These are phyloP conservation scores for Zaprionus tsacasi DNA, from an alignment of 1,140 invertebrate genomes.

Conservation along the genomic window DNA sequence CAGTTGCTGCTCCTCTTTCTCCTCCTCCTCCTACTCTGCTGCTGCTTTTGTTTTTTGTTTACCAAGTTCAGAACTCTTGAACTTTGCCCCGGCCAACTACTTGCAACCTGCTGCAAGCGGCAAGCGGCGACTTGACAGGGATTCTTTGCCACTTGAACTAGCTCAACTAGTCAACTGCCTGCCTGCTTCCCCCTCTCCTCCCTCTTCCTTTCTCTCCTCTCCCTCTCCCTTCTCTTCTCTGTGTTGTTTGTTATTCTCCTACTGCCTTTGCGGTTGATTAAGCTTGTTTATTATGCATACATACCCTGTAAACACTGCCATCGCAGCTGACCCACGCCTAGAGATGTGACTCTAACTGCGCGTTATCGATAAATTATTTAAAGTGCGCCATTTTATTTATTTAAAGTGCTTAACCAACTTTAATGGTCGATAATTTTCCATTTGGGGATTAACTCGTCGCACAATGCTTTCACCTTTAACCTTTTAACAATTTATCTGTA, in stretches of 20 bases:
- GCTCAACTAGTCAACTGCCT: conserved; percentile 28
- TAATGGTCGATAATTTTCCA: background rate
- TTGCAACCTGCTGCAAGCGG: conserved; percentile 27
- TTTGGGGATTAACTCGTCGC: background rate
- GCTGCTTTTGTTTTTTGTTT: conserved; percentile 18
- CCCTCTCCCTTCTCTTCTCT: too few relatives aligned
- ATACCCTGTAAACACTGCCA: conserved; percentile 5
- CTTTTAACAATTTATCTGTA: background rate
- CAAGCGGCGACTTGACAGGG: conserved; percentile 16
- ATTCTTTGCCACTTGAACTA: conserved; percentile 34
- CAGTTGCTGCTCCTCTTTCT: background rate
- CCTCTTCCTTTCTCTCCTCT: background rate
- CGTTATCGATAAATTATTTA: background rate
- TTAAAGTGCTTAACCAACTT: background rate
- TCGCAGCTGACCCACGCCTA: background rate
- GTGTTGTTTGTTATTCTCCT: background rate
- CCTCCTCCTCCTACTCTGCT: background rate
- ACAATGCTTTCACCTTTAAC: background rate
- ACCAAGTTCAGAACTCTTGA: conserved; percentile 61
- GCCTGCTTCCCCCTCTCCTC: conserved; percentile 3
- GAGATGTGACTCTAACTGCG: background rate
- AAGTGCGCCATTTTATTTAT: background rate
- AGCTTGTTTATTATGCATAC: conserved; percentile 9
- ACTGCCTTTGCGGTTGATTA: conserved; percentile 2
- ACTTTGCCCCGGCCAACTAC: conserved; percentile 41